Evolutionary conservation across 2,113 vertebrate species (phyloP).

Genomic region (Odobenus rosmarus): DNA sequence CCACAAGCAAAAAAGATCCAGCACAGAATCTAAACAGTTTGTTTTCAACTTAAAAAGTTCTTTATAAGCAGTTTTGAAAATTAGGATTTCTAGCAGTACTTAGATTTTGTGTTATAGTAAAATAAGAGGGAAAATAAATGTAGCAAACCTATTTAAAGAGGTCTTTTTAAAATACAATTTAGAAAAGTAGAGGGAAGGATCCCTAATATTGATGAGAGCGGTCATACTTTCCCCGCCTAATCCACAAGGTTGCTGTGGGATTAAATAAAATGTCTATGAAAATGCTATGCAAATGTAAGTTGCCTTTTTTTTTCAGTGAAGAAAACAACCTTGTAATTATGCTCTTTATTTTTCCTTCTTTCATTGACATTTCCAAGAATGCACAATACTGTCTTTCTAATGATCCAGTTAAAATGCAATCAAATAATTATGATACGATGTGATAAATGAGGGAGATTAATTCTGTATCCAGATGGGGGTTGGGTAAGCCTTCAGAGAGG

Average conservation of each 20-base stretch:
- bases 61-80: background rate
- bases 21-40: background rate
- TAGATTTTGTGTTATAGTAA: background rate
- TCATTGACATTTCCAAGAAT: slow-evolving; percentile 78
- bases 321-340: slow-evolving; percentile 73
- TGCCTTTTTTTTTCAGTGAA: slow-evolving; percentile 63
- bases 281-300: slow-evolving; percentile 66
- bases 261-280: slow-evolving; percentile 63
- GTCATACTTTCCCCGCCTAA: slow-evolving; percentile 21
- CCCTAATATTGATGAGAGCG: background rate
- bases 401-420: slow-evolving; percentile 76
- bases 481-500: slow-evolving; percentile 35
- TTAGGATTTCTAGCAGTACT: background rate
- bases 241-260: slow-evolving; percentile 11
- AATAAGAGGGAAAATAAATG: background rate
- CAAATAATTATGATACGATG: slow-evolving; percentile 75
- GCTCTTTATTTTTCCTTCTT: slow-evolving; percentile 76
- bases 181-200: background rate
- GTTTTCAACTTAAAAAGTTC: background rate
- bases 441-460: slow-evolving; percentile 67
- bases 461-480: slow-evolving; percentile 20
- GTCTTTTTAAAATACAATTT: background rate
- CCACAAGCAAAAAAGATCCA: background rate
- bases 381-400: slow-evolving; percentile 76
- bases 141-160: background rate